Base-by-base conservation (phyloP, 1,140 invertebrate genomes). In the Teleogryllus occipitalis region DNA sequence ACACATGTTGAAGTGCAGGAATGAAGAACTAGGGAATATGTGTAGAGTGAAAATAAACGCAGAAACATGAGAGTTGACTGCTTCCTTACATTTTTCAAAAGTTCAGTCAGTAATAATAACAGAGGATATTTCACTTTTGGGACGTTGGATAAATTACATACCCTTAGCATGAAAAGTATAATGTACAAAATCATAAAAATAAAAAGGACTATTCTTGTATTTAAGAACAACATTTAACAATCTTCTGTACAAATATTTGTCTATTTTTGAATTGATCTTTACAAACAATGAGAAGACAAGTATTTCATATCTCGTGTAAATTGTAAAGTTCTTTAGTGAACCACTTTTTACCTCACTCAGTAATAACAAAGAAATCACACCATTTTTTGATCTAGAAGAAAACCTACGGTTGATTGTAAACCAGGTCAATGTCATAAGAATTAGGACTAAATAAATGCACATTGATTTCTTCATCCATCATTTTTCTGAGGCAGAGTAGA, bases 111-210 rank as follows among this genome's bases (percentile, higher is more conserved):
- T 14, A 65, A 65, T 54, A 54, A 54, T 18, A 65, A 65, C 54
- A 65, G 18, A 65, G 54, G 18, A 14, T 65, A 65, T 65, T 65
- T 65, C 54, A 7, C 10, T 65, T 10, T 18, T 65, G 54, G 54
- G 54, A 65, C 18, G 18, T 2, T 18, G 18, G 10, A 65, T 65
- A 65, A 39, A 10, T 65, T 65, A 65, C 54, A 65, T 18, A 65
- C 18, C 54, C 54, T 18, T 14, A 65, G 54, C 54, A 14, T 65
- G 54, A 65, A 65, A 65, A 65, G 18, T 65, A 65, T 65, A 65
- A 65, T 65, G 54, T 65, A 65, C 54, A 65, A 65, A 65, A 65
- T 65, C 54, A 65, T 65, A 65, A 65, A 65, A 65, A 65, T 65
- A 65, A 65, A 65, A 65, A 18, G 10, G 54, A 65, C 18, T 65